Evolutionary conservation across 2,113 vertebrate genomes (phyloP).

Genomic region (Alexandromys fortis): DNA sequence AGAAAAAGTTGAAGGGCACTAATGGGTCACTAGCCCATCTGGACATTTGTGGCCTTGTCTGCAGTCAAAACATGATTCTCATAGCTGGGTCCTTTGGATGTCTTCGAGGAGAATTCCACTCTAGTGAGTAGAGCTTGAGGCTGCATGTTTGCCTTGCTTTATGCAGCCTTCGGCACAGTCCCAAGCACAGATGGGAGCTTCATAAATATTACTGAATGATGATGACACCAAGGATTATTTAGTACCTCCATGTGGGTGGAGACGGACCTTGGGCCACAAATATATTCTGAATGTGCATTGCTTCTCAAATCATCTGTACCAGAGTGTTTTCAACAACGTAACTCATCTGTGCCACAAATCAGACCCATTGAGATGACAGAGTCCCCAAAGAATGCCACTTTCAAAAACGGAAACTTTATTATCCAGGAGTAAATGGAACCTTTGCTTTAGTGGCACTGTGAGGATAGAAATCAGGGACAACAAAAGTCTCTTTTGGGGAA

Average conservation of each 20-base stretch:
- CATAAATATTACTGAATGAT: slow-evolving; percentile 70
- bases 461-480: slow-evolving; percentile 57
- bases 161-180: neutral
- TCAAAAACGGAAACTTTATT: neutral
- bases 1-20: neutral
- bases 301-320: slow-evolving; percentile 51
- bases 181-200: slow-evolving; percentile 53
- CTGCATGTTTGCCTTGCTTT: slow-evolving; percentile 36
- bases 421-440: slow-evolving; percentile 43
- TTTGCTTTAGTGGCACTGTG: slow-evolving; percentile 47
- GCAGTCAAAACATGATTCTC: slow-evolving; percentile 18
- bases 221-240: slow-evolving; percentile 65
- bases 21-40: neutral
- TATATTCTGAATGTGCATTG: slow-evolving; percentile 22
- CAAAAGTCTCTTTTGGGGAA: slow-evolving; percentile 50
- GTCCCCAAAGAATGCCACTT: slow-evolving; percentile 69
- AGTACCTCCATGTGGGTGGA: neutral
- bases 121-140: neutral
- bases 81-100: neutral
- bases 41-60: neutral
- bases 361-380: slow-evolving; percentile 66
- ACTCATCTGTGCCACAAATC: slow-evolving; percentile 51
- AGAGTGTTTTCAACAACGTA: slow-evolving; percentile 56
- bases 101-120: slow-evolving; percentile 3
- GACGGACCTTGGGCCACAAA: neutral